A percentile compares a stretch with the other conserved stretches of the same genome.
These are phyloP conservation scores for Corvus cornix DNA, from an alignment of 2,113 vertebrate species.

Conservation along the genomic window DNA sequence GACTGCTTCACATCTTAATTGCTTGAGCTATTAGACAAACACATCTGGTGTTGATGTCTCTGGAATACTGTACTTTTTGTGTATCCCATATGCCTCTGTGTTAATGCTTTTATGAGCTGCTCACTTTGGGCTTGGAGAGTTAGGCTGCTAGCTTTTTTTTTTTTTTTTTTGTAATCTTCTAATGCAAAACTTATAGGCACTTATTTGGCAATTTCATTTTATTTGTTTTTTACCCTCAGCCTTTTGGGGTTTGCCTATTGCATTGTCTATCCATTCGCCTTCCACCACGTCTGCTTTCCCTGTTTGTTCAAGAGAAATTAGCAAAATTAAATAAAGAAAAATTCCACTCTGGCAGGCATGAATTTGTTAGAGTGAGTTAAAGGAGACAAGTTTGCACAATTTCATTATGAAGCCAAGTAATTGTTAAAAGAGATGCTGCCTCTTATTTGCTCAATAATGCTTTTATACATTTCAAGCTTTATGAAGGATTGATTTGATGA, in stretches of 20 bases:
- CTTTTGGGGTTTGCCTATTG: background rate
- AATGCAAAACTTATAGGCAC: background rate
- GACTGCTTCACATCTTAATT: slow-evolving; percentile 35
- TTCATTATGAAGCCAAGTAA: slow-evolving; percentile 32
- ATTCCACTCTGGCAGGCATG: background rate
- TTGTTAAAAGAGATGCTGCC: slow-evolving; percentile 23
- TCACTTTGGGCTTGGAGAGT: background rate
- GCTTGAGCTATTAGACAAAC: slow-evolving; percentile 49
- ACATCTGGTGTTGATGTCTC: slow-evolving; percentile 34
- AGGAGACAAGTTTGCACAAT: slow-evolving; percentile 20
- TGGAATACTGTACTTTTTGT: slow-evolving; percentile 21
- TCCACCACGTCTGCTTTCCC: fast-evolving
- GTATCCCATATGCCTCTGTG: background rate
- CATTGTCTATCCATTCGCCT: background rate
- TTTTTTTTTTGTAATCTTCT: background rate
- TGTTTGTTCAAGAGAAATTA: background rate
- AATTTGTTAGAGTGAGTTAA: slow-evolving; percentile 41
- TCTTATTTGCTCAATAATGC: slow-evolving; percentile 32
- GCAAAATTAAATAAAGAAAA: slow-evolving; percentile 48
- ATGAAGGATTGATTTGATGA: slow-evolving; percentile 34
- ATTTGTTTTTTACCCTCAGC: background rate
- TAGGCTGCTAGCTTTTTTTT: background rate
- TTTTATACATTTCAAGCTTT: background rate
- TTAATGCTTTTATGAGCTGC: background rate
- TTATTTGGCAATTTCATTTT: background rate